Evolutionary conservation across 2,888 invertebrate species (phyloP).

Genomic region (Parnassius glacialis): DNA sequence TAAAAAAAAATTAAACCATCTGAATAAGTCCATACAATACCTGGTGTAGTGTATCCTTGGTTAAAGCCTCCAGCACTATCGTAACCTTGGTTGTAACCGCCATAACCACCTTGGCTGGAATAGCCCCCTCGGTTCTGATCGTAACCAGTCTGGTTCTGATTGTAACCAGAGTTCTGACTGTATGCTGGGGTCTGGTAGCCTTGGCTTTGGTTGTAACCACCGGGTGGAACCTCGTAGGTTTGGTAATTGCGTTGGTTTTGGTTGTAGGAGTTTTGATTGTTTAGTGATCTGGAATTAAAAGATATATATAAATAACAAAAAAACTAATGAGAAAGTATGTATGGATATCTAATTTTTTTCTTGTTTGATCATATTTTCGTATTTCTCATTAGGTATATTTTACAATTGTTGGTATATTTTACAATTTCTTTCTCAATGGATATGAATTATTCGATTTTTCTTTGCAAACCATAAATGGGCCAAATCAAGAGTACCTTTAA

Average conservation of each 20-base stretch:
- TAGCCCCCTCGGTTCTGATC: constrained; percentile 27
- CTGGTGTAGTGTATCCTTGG: constrained; percentile 31
- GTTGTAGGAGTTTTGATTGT: constrained; percentile 45
- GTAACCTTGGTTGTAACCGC: constrained; percentile 34
- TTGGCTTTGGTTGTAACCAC: constrained; percentile 51
- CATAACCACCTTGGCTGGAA: constrained; percentile 30
- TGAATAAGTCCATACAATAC: constrained; percentile 6
- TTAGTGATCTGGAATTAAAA: constrained; percentile 50
- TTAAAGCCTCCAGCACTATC: constrained; percentile 40
- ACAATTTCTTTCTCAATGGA: too few species aligned
- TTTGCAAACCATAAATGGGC: too few species aligned
- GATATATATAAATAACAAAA: not conserved
- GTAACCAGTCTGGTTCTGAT: constrained; percentile 33
- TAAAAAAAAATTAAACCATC: too few species aligned
- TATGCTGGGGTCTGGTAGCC: constrained; percentile 17
- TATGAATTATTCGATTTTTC: too few species aligned
- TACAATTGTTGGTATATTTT: too few species aligned
- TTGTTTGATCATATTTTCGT: too few species aligned
- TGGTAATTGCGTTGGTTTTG: constrained; percentile 55
- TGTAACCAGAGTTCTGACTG: constrained; percentile 32
- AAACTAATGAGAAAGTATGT: not conserved
- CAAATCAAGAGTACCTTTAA: too few species aligned
- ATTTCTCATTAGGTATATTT: too few species aligned
- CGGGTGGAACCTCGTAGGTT: constrained; percentile 62
- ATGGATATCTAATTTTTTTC: too few species aligned